Evolutionary conservation across 2,888 invertebrate species (phyloP).

Genomic region (Pardosa pseudoannulata): DNA sequence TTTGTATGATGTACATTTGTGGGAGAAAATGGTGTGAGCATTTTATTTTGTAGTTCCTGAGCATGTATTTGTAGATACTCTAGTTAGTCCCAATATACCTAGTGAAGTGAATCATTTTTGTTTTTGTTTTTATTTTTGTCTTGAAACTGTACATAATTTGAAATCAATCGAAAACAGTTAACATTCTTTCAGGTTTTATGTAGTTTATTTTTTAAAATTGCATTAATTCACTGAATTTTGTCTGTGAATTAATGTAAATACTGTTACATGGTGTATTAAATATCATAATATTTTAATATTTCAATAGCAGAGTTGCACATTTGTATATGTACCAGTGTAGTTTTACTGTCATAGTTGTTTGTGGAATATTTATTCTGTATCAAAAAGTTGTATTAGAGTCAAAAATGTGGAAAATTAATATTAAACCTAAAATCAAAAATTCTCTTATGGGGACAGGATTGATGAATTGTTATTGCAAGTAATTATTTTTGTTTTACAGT

Average conservation of each 20-base stretch:
- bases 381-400: neutral
- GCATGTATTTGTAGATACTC: constrained; percentile 6
- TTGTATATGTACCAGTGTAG: neutral
- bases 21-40: neutral
- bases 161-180: neutral
- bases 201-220: neutral
- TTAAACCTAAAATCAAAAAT: neutral
- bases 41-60: neutral
- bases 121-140: neutral
- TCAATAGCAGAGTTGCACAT: constrained; percentile 2
- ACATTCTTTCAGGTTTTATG: neutral
- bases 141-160: neutral
- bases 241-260: too few species aligned
- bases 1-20: neutral
- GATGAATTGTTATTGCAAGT: neutral
- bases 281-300: neutral
- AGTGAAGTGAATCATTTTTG: neutral
- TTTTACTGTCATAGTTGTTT: constrained; percentile 1
- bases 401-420: neutral
- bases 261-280: neutral
- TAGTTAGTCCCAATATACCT: neutral
- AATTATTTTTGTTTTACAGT: neutral
- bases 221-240: neutral
- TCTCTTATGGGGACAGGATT: neutral
- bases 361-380: constrained; percentile 11